phyloP scores from a whole-genome alignment of 2,888 invertebrate genomes.

The Blastobasis lacticolella region DNA sequence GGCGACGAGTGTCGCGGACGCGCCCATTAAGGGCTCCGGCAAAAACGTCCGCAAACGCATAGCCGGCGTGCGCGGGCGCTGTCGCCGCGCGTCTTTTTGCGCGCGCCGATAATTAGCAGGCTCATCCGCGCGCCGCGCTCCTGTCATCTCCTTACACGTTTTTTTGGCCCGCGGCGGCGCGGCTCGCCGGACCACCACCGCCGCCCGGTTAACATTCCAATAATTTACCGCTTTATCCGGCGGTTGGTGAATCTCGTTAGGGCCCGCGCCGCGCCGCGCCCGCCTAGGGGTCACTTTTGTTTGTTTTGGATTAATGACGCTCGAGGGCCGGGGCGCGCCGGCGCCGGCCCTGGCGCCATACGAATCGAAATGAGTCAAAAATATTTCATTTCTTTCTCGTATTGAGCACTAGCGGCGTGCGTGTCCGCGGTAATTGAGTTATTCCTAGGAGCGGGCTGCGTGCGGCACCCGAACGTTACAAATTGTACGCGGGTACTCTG shows the following conservation, averaged over 20 bases:
- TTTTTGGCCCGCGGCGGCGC: slow-evolving; percentile 44
- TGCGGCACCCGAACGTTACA: slow-evolving; percentile 21
- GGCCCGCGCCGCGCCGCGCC: slow-evolving; percentile 43
- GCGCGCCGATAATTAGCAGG: slow-evolving; percentile 51
- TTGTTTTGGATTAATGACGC: slow-evolving; percentile 71
- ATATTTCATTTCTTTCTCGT: slow-evolving; percentile 66
- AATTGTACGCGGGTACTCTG: slow-evolving; percentile 38
- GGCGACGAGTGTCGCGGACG: slow-evolving; percentile 35
- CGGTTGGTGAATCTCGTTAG: slow-evolving; percentile 71
- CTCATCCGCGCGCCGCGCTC: slow-evolving; percentile 57
- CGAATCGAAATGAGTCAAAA: slow-evolving; percentile 57
- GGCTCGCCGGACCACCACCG: slow-evolving; percentile 55
- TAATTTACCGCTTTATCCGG: slow-evolving; percentile 72
- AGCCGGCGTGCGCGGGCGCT: slow-evolving; percentile 39
- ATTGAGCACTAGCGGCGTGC: slow-evolving; percentile 44
- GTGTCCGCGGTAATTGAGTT: slow-evolving; percentile 56
- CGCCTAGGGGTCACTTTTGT: slow-evolving; percentile 70
- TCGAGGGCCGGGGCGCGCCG: slow-evolving; percentile 64
- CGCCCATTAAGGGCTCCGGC: slow-evolving; percentile 37
- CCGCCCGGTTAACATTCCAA: slow-evolving; percentile 56
- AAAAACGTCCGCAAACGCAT: slow-evolving; percentile 49
- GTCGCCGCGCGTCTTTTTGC: slow-evolving; percentile 39
- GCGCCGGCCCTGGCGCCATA: slow-evolving; percentile 65
- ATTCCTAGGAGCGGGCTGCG: slow-evolving; percentile 30
- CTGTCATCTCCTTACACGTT: slow-evolving; percentile 70